These are phyloP conservation scores for Forbesichthys papilliferus DNA, from an alignment of 2,113 vertebrate species.

Conservation along the genomic window DNA sequence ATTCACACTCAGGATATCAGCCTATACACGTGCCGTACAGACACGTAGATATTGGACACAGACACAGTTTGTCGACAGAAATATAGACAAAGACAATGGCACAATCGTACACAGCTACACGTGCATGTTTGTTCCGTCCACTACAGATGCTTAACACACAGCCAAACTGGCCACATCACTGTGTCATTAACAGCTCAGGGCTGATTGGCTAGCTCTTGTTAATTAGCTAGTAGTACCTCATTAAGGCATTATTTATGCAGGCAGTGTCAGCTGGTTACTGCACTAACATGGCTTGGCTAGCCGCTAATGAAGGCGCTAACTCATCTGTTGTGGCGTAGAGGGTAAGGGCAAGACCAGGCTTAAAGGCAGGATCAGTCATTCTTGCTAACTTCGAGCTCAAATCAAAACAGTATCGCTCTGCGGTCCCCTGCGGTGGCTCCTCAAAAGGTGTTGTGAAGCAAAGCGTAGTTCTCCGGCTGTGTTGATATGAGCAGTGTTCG, in stretches of 20 bases:
- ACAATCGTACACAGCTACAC: background rate
- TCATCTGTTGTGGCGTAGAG: slow-evolving; percentile 48
- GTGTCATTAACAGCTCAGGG: slow-evolving; percentile 47
- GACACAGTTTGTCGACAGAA: too few species aligned
- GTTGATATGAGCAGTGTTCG: too few species aligned
- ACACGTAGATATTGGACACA: background rate
- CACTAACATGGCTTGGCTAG: slow-evolving; percentile 51
- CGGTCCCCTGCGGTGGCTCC: background rate
- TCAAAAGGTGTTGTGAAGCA: background rate
- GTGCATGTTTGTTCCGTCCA: too few species aligned
- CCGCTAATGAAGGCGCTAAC: slow-evolving; percentile 58
- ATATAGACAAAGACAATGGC: background rate
- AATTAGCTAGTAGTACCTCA: slow-evolving; percentile 57
- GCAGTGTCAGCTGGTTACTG: slow-evolving; percentile 52
- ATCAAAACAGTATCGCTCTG: too few species aligned
- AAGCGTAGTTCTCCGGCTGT: too few species aligned
- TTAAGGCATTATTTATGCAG: slow-evolving; percentile 66
- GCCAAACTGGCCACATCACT: slow-evolving; percentile 25
- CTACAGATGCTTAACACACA: slow-evolving; percentile 26
- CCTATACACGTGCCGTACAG: background rate
- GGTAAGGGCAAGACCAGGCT: slow-evolving; percentile 22
- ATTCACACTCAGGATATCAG: too few species aligned
- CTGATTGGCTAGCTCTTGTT: slow-evolving; percentile 49
- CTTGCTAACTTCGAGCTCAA: too few species aligned
- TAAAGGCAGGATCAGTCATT: too few species aligned